Evolutionary conservation across 2,113 vertebrate species (phyloP).

Genomic region (Abramis brama): DNA sequence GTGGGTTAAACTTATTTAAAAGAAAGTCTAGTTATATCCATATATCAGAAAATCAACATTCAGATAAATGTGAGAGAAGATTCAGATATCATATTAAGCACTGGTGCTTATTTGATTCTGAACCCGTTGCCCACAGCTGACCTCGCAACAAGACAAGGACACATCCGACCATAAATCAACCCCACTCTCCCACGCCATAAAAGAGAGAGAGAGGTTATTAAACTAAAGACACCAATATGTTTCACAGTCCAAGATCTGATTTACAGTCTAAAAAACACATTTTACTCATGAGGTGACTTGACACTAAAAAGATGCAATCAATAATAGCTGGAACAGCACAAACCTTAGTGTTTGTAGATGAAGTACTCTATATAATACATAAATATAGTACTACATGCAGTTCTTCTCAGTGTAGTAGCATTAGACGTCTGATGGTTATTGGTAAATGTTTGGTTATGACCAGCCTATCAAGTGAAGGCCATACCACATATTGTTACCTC

Average conservation of each 20-base stretch:
- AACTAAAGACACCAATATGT: not conserved
- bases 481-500: not conserved
- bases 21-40: not conserved
- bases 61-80: slow-evolving; percentile 18
- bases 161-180: slow-evolving; percentile 8
- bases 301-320: not conserved
- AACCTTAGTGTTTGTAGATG: not conserved
- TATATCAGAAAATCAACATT: not conserved
- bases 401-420: not conserved
- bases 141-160: slow-evolving; percentile 22
- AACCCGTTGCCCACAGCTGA: slow-evolving; percentile 48
- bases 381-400: no score
- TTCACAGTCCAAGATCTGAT: slow-evolving; percentile 20
- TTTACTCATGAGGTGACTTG: slow-evolving; percentile 3
- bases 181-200: not conserved
- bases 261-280: slow-evolving; percentile 1
- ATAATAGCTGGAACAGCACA: not conserved
- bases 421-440: not conserved
- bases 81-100: slow-evolving; percentile 52
- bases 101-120: slow-evolving; percentile 59
- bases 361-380: not conserved
- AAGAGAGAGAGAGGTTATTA: not conserved
- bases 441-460: not conserved
- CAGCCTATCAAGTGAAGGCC: not conserved
- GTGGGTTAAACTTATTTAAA: slow-evolving; percentile 18